Percentiles rank a stretch among this genome's conserved stretches.
Conservation (phyloP, 2,888 invertebrate species). For the Cephalotes varians region DNA sequence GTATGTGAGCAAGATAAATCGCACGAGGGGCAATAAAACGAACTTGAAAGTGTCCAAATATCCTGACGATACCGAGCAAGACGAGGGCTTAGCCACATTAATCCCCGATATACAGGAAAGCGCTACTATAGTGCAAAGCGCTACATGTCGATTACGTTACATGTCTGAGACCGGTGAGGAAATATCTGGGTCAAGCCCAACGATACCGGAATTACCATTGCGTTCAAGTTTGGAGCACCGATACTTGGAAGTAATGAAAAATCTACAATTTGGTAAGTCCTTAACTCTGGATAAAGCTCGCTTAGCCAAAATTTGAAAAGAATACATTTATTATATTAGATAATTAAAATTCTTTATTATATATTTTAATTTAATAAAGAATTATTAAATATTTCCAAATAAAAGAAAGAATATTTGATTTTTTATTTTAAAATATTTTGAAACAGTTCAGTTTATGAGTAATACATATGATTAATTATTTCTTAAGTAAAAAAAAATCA, state of each 20-base stretch:
- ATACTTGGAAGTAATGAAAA: constrained; percentile 95
- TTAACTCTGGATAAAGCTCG: not conserved
- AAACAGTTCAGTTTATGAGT: not conserved
- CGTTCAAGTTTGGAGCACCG: constrained; percentile 89
- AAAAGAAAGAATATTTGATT: not conserved
- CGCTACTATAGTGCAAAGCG: constrained; percentile 86
- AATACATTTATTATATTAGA: not conserved
- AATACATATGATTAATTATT: not conserved
- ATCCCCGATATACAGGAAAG: constrained; percentile 96
- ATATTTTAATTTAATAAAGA: not conserved
- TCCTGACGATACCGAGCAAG: constrained; percentile 92
- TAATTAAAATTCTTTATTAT: not conserved
- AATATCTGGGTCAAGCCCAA: constrained; percentile 82
- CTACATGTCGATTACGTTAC: constrained; percentile 84
- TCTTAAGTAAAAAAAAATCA: not conserved
- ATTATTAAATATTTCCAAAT: not conserved
- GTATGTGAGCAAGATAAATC: constrained; percentile 93
- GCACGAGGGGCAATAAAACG: constrained; percentile 81
- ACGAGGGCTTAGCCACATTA: constrained; percentile 94
- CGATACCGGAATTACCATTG: constrained; percentile 86
- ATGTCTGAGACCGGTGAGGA: constrained; percentile 79
- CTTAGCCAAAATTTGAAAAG: not conserved
- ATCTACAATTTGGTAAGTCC: constrained; percentile 93
- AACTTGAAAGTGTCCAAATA: constrained; percentile 79
- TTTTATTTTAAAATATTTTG: not conserved